Conservation (phyloP, 2,797 vertebrate species). For the Danio albolineatus region DNA sequence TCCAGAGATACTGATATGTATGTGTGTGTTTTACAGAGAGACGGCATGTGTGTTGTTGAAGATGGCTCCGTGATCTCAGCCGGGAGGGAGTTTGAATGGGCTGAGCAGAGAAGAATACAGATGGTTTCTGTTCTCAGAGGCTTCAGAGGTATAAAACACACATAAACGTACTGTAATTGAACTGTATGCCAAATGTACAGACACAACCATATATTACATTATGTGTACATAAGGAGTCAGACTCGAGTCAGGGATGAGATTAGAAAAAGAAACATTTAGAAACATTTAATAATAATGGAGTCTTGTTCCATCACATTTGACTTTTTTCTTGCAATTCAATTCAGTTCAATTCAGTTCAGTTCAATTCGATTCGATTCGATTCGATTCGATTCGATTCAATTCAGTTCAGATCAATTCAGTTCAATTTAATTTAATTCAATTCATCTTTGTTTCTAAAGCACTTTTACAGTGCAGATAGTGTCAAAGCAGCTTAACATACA, state of each 20-base stretch:
- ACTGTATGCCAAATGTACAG: neutral
- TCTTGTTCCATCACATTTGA: too few relatives aligned
- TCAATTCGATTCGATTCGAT: too few relatives aligned
- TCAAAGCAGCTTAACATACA: too few relatives aligned
- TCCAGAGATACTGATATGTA: slow-evolving; percentile 45
- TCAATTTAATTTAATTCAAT: too few relatives aligned
- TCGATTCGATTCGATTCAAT: too few relatives aligned
- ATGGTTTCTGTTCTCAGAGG: slow-evolving; percentile 90
- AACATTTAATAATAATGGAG: too few relatives aligned
- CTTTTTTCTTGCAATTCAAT: too few relatives aligned
- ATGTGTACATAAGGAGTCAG: neutral
- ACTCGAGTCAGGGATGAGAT: neutral
- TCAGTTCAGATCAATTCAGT: too few relatives aligned
- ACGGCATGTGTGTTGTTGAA: slow-evolving; percentile 85
- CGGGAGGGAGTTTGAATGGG: slow-evolving; percentile 92
- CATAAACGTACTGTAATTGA: neutral
- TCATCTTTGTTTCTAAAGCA: too few relatives aligned
- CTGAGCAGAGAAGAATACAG: slow-evolving; percentile 92
- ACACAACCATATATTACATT: neutral
- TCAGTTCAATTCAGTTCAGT: too few relatives aligned
- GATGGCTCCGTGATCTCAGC: slow-evolving; percentile 88
- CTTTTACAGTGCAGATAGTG: too few relatives aligned
- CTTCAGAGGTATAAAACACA: slow-evolving; percentile 85
- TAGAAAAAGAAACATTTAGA: neutral
- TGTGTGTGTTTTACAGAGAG: slow-evolving; percentile 75